These are phyloP conservation scores for Cotesia chilonis DNA, from an alignment of 1,140 invertebrate species.

Conservation along the genomic window DNA sequence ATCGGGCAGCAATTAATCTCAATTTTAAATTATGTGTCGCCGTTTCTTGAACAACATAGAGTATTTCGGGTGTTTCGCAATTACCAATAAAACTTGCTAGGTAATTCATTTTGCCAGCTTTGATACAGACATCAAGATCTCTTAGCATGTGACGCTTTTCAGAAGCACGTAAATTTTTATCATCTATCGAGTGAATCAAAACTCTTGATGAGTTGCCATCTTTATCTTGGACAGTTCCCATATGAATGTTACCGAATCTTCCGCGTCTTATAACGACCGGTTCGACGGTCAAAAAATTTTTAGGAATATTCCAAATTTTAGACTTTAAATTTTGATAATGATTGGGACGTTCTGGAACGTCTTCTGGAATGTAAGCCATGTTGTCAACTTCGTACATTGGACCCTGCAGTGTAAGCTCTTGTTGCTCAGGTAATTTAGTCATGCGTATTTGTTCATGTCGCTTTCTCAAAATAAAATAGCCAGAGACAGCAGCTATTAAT, in stretches of 20 bases:
- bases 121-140: constrained; percentile 77
- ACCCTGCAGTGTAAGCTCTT: constrained; percentile 74
- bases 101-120: constrained; percentile 74
- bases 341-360: constrained; percentile 71
- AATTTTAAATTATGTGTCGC: constrained; percentile 75
- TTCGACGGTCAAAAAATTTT: constrained; percentile 74
- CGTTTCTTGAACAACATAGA: constrained; percentile 77
- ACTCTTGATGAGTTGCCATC: constrained; percentile 58
- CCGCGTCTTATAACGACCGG: constrained; percentile 75
- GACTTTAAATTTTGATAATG: constrained; percentile 79
- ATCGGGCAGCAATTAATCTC: constrained; percentile 71
- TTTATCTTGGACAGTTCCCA: constrained; percentile 70
- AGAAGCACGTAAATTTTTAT: constrained; percentile 70
- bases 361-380: constrained; percentile 74
- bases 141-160: constrained; percentile 75
- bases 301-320: constrained; percentile 77
- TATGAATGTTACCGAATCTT: constrained; percentile 78
- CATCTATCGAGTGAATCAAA: constrained; percentile 65
- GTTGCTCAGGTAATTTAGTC: constrained; percentile 68
- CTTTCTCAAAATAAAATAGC: constrained; percentile 70
- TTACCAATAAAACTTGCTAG: constrained; percentile 80
- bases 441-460: constrained; percentile 65
- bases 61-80: constrained; percentile 77
- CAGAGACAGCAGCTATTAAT: constrained; percentile 68
- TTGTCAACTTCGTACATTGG: constrained; percentile 72